phyloP scores from a whole-genome alignment of 1,140 invertebrate species.

The Babylonia areolata region DNA sequence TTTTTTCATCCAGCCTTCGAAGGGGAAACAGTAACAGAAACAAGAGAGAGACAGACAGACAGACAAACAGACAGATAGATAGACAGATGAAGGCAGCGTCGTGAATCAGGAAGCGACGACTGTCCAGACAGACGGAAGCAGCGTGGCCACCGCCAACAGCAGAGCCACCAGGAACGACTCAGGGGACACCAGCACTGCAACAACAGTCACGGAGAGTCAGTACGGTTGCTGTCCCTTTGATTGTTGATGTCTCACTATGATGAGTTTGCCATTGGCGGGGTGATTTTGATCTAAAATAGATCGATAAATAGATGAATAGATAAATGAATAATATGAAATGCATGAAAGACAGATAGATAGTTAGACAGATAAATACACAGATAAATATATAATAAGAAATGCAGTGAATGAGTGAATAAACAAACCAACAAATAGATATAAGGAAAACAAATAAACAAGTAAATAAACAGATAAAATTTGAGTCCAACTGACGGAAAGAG shows the following conservation, averaged over 20 bases:
- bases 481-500: no score
- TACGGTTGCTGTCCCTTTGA: background rate
- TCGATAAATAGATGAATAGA: no score
- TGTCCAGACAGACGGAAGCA: background rate
- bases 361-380: background rate
- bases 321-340: no score
- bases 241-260: background rate
- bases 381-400: background rate
- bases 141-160: background rate
- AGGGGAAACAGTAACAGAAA: background rate
- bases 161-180: background rate
- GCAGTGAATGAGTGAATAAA: background rate
- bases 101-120: background rate
- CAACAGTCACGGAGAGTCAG: background rate
- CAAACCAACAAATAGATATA: background rate
- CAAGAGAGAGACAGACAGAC: background rate
- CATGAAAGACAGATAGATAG: background rate
- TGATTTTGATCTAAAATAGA: no score
- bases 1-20: background rate
- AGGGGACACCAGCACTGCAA: constrained; percentile 5
- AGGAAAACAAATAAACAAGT: background rate
- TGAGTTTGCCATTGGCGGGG: no score
- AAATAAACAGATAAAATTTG: no score
- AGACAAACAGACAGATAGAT: background rate
- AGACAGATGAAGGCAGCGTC: background rate